These are phyloP conservation scores for Chlorops oryzae DNA, from an alignment of 1,140 invertebrate species.

Conservation along the genomic window DNA sequence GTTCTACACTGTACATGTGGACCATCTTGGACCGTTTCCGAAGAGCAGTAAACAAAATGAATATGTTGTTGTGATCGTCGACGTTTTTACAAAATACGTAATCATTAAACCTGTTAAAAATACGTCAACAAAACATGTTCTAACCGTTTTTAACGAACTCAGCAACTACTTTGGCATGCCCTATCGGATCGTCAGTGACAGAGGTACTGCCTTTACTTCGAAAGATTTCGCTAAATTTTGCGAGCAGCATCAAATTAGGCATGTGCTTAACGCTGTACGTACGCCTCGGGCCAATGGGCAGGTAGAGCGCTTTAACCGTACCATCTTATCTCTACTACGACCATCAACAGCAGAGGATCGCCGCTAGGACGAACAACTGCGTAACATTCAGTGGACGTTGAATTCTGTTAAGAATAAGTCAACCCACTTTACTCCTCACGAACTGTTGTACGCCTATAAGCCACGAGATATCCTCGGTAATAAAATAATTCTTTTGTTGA, in stretches of 20 bases:
- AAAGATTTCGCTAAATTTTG: slow-evolving; percentile 27
- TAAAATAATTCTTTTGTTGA: slow-evolving; percentile 1
- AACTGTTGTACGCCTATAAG: slow-evolving; percentile 8
- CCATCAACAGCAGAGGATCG: slow-evolving; percentile 3
- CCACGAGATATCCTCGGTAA: slow-evolving; percentile 13
- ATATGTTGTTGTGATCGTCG: slow-evolving; percentile 26
- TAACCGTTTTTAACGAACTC: slow-evolving; percentile 10
- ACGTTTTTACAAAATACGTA: slow-evolving; percentile 29
- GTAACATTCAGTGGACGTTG: slow-evolving; percentile 6
- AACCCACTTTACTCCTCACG: neutral
- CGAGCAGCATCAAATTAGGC: slow-evolving; percentile 3
- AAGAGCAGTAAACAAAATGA: slow-evolving; percentile 22
- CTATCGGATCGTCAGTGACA: slow-evolving; percentile 32
- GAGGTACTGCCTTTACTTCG: slow-evolving; percentile 33
- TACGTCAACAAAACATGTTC: slow-evolving; percentile 19
- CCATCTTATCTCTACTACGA: slow-evolving; percentile 12
- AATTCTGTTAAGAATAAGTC: slow-evolving; percentile 10
- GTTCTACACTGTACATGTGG: slow-evolving; percentile 21
- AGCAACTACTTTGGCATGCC: slow-evolving; percentile 13
- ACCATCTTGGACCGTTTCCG: slow-evolving; percentile 28
- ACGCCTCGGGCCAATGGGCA: slow-evolving; percentile 20
- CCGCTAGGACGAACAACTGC: slow-evolving; percentile 1
- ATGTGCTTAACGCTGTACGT: neutral
- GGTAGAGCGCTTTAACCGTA: slow-evolving; percentile 23
- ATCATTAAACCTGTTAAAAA: slow-evolving; percentile 20